Evolutionary conservation across 2,113 vertebrate species (phyloP).

Genomic region (Pedionomus torquatus): DNA sequence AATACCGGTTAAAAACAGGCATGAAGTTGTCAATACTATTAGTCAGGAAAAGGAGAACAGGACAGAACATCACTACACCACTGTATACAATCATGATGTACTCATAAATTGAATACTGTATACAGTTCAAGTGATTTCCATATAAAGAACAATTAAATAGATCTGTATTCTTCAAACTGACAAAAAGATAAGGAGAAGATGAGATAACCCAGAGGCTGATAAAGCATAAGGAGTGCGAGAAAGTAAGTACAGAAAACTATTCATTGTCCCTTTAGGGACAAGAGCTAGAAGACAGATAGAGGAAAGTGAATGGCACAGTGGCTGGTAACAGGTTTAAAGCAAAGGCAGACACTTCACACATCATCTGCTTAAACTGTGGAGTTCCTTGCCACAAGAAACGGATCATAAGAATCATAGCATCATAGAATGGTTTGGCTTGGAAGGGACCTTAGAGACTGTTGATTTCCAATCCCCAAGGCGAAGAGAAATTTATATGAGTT

Average conservation of each 20-base stretch:
- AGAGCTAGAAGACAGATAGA: neutral
- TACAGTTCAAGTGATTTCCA: neutral
- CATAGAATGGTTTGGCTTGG: no score
- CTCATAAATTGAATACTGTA: neutral
- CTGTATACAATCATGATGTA: neutral
- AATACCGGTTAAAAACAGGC: neutral
- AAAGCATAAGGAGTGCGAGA: neutral
- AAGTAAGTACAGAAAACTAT: neutral
- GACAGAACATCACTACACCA: neutral
- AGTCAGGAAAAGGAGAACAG: neutral
- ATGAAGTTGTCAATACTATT: neutral
- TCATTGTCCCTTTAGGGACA: neutral
- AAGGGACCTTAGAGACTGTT: no score
- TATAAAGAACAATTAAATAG: neutral
- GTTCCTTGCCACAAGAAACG: neutral
- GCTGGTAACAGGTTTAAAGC: neutral
- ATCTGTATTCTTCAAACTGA: neutral
- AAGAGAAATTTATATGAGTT: neutral
- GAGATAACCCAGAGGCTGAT: neutral
- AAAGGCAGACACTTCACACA: neutral
- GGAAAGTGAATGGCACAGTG: neutral
- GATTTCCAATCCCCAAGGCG: no score
- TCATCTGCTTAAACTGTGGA: neutral
- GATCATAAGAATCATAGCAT: neutral
- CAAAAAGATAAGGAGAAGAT: neutral